Conservation (phyloP, 2,888 invertebrate species). For the Polyploca ridens region DNA sequence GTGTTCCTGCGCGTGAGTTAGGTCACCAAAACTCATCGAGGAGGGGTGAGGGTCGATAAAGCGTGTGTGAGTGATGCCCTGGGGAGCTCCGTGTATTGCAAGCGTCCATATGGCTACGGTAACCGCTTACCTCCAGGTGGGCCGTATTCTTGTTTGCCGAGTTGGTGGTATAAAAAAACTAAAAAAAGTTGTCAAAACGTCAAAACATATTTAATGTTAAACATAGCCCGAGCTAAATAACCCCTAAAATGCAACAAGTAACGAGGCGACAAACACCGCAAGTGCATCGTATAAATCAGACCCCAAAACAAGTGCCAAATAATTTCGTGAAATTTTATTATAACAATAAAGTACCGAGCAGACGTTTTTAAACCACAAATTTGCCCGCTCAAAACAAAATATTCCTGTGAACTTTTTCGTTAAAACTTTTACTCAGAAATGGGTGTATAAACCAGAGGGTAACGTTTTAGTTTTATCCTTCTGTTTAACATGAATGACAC, state of each 20-base stretch:
- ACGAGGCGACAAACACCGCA: conserved; percentile 44
- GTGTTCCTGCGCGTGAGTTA: no score
- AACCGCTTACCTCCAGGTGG: no score
- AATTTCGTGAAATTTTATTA: conserved; percentile 68
- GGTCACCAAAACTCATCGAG: no score
- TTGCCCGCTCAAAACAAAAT: conserved; percentile 58
- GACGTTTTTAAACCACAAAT: conserved; percentile 66
- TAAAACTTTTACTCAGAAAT: conserved; percentile 41
- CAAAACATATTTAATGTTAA: not conserved
- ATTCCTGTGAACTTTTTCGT: conserved; percentile 56
- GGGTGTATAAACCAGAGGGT: conserved; percentile 31
- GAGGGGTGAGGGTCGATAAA: no score
- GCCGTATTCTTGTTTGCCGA: no score
- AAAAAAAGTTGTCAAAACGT: not conserved
- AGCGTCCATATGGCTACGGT: no score
- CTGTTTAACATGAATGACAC: not conserved
- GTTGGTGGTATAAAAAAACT: no score
- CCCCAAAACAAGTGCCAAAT: conserved; percentile 57
- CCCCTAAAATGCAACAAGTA: conserved; percentile 46
- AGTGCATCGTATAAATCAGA: conserved; percentile 56
- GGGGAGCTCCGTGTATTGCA: no score
- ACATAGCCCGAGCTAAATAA: conserved; percentile 36
- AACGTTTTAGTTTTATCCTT: conserved; percentile 16
- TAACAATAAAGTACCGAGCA: conserved; percentile 64
- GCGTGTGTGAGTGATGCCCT: no score